A percentile compares a stretch with the other conserved stretches of the same genome.
phyloP scores from a whole-genome alignment of 2,113 vertebrate genomes.

The Ptilorrhoa leucosticta region DNA sequence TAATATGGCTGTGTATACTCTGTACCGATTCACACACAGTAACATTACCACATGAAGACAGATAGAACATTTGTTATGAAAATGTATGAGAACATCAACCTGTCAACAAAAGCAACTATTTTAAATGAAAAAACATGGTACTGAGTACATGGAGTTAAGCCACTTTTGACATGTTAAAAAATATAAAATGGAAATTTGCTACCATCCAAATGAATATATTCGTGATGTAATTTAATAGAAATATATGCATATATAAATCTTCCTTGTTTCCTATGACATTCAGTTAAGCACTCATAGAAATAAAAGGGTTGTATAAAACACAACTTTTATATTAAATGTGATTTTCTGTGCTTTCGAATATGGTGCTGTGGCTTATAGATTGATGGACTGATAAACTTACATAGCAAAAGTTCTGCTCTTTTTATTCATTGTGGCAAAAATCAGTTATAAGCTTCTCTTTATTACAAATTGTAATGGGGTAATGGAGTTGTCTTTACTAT shows the following conservation, averaged over 20 bases:
- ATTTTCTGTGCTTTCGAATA: not conserved
- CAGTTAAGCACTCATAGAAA: not conserved
- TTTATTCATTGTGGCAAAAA: not conserved
- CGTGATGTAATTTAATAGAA: not conserved
- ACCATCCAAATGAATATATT: not conserved
- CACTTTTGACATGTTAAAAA: not conserved
- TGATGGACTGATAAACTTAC: not conserved
- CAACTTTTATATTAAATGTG: not conserved
- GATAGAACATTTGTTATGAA: slow-evolving; percentile 54
- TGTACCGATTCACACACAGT: slow-evolving; percentile 20
- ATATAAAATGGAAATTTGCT: not conserved
- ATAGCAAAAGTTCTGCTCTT: not conserved
- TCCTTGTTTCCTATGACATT: not conserved
- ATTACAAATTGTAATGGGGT: not conserved
- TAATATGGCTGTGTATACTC: not conserved
- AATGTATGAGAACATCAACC: slow-evolving; percentile 31
- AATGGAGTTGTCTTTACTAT: not conserved
- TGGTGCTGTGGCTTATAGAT: not conserved
- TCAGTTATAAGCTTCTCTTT: not conserved
- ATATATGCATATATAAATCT: not conserved
- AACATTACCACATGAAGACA: slow-evolving; percentile 8
- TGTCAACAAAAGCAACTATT: slow-evolving; percentile 49
- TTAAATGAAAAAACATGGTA: slow-evolving; percentile 40
- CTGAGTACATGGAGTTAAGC: not conserved
- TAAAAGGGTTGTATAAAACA: not conserved